Evolutionary conservation across 1,140 invertebrate genomes (phyloP).

Genomic region (Lepidurus packardi): DNA sequence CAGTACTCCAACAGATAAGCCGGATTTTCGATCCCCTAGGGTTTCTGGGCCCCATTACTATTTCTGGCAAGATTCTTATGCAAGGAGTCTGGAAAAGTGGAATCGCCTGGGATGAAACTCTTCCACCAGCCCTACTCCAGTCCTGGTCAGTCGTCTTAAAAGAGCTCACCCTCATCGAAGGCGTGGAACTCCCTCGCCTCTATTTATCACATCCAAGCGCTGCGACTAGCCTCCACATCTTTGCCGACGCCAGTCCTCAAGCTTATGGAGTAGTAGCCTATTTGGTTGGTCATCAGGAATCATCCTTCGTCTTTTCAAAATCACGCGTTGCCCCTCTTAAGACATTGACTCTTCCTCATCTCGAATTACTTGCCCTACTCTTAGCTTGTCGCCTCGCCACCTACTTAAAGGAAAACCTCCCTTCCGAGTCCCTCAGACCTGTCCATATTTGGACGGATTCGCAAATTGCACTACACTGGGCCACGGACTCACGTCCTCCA

Average conservation of each 20-base stretch:
- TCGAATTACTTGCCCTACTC: too few relatives aligned
- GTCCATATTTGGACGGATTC: constrained; percentile 34
- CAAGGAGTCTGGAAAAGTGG: constrained; percentile 19
- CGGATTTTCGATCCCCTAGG: constrained; percentile 29
- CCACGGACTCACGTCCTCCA: not conserved
- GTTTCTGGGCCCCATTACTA: not conserved
- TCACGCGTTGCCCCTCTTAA: constrained; percentile 38
- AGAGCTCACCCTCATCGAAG: not conserved
- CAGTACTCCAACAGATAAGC: not conserved
- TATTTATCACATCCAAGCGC: not conserved
- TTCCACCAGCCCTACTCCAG: constrained; percentile 25
- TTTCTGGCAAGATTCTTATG: constrained; percentile 24
- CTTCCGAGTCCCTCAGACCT: not conserved
- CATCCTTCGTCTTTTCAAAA: constrained; percentile 36
- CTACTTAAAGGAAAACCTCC: not conserved
- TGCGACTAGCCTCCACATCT: constrained; percentile 1
- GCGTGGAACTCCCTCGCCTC: constrained; percentile 17
- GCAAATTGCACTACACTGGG: constrained; percentile 34
- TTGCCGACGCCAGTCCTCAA: constrained; percentile 30
- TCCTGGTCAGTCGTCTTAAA: not conserved
- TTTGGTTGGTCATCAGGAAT: not conserved
- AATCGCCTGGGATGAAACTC: constrained; percentile 14
- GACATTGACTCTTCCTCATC: constrained; percentile 37
- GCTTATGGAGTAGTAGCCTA: constrained; percentile 30
- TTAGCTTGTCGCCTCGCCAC: constrained; percentile 36